phyloP scores from a whole-genome alignment of 1,140 invertebrate genomes.

The Rhizoglyphus robini region DNA sequence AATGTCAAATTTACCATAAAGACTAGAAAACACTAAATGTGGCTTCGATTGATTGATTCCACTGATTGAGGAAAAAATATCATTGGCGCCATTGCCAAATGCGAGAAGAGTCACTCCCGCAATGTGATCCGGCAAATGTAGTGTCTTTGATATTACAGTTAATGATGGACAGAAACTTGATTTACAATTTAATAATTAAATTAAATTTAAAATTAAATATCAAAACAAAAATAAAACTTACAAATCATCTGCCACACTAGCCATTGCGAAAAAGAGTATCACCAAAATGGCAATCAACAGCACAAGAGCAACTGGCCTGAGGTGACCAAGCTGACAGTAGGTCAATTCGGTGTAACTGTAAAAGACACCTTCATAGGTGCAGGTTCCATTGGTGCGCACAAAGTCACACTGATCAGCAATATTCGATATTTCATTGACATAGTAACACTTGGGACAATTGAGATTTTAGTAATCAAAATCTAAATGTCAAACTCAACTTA shows the following conservation, averaged over 20 bases:
- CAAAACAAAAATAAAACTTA: neutral
- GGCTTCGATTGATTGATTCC: constrained; percentile 37
- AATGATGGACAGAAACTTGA: constrained; percentile 48
- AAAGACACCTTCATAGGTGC: constrained; percentile 1
- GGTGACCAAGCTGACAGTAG: too few species aligned
- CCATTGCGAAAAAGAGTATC: neutral
- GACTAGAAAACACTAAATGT: constrained; percentile 43
- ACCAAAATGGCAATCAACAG: neutral
- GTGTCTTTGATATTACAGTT: constrained; percentile 45
- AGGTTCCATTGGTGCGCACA: neutral
- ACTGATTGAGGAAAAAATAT: constrained; percentile 52
- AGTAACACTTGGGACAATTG: too few species aligned
- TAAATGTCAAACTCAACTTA: too few species aligned
- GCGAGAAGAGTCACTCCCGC: constrained; percentile 65
- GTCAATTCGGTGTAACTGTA: neutral
- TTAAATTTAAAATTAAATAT: too few species aligned
- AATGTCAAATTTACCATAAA: constrained; percentile 39
- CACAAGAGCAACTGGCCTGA: neutral
- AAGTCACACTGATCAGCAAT: constrained; percentile 8
- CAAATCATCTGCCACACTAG: constrained; percentile 10
- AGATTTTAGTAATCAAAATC: too few species aligned
- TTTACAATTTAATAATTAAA: constrained; percentile 16
- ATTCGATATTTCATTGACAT: too few species aligned
- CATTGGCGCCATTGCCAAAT: constrained; percentile 63
- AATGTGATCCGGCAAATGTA: constrained; percentile 53